A percentile compares a stretch with the other conserved stretches of the same genome.
Evolutionary conservation across 2,888 invertebrate genomes (phyloP).

Genomic region (Sturmia bella): DNA sequence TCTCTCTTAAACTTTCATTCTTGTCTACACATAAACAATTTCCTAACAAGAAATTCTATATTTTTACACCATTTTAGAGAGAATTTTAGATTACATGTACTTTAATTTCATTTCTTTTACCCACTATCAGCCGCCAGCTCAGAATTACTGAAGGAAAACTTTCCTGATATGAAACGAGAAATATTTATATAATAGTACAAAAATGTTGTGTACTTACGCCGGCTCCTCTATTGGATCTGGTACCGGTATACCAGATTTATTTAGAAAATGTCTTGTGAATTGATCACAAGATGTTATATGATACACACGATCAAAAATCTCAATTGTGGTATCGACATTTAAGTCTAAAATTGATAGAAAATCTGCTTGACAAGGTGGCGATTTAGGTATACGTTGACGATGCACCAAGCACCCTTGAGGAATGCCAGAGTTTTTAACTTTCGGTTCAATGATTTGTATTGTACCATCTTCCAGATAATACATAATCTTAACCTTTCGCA

Average conservation of each 20-base stretch:
- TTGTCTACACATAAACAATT: too few relatives aligned
- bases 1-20: too few relatives aligned
- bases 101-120: too few relatives aligned
- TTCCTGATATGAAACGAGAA: too few relatives aligned
- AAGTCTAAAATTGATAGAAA: slow-evolving; percentile 93
- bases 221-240: slow-evolving; percentile 86
- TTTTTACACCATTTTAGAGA: too few relatives aligned
- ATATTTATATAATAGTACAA: too few relatives aligned
- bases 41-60: too few relatives aligned
- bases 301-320: slow-evolving; percentile 90
- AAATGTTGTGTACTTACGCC: too few relatives aligned
- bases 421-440: slow-evolving; percentile 91
- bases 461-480: slow-evolving; percentile 96
- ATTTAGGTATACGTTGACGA: slow-evolving; percentile 91
- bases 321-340: slow-evolving; percentile 91
- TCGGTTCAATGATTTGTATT: slow-evolving; percentile 92
- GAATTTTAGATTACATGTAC: too few relatives aligned
- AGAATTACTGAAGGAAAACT: too few relatives aligned
- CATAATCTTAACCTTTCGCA: slow-evolving; percentile 91
- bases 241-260: slow-evolving; percentile 91
- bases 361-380: slow-evolving; percentile 87
- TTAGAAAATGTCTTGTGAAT: slow-evolving; percentile 92
- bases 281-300: slow-evolving; percentile 93
- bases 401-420: slow-evolving; percentile 92
- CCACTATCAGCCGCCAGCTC: too few relatives aligned